Percentiles rank a stretch among this genome's conserved stretches.
These are phyloP conservation scores for Colostygia pectinataria DNA, from an alignment of 2,888 invertebrate species.

Conservation along the genomic window DNA sequence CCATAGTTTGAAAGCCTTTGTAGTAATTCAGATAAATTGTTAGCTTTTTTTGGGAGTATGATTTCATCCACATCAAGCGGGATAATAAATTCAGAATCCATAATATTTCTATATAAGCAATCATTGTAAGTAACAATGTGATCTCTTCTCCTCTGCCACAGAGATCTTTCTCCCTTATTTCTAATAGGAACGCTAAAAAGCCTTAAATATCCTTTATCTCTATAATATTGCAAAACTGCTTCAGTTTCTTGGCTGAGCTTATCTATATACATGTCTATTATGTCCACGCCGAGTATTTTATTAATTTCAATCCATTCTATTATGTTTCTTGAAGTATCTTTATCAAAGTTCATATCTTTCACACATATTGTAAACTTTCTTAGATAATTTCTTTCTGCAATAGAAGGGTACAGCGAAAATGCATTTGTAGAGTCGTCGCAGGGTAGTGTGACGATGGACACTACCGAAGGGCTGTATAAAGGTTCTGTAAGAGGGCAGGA, in stretches of 20 bases:
- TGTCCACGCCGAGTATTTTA: conserved; percentile 85
- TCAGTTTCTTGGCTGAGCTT: conserved; percentile 79
- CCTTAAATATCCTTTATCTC: conserved; percentile 70
- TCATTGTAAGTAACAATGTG: conserved; percentile 90
- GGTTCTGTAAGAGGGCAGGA: conserved; percentile 84
- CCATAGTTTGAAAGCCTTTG: conserved; percentile 65
- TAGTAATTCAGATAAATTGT: conserved; percentile 83
- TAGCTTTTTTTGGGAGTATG: conserved; percentile 84
- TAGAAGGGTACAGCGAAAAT: conserved; percentile 57
- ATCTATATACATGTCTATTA: conserved; percentile 86
- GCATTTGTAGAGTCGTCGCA: conserved; percentile 75
- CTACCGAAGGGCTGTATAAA: conserved; percentile 57
- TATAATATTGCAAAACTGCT: conserved; percentile 82
- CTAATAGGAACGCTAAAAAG: conserved; percentile 81
- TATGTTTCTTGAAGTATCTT: conserved; percentile 84
- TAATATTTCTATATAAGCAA: conserved; percentile 88
- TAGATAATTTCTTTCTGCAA: conserved; percentile 40
- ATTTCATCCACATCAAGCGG: conserved; percentile 90
- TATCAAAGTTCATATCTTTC: conserved; percentile 86
- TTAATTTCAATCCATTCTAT: conserved; percentile 89
- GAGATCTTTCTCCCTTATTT: conserved; percentile 55
- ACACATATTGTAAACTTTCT: conserved; percentile 86
- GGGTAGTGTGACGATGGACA: conserved; percentile 78
- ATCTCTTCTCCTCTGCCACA: conserved; percentile 87
- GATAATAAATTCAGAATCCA: conserved; percentile 84